Conservation (phyloP, 2,797 vertebrate genomes). For the Enteromius argenteus region DNA sequence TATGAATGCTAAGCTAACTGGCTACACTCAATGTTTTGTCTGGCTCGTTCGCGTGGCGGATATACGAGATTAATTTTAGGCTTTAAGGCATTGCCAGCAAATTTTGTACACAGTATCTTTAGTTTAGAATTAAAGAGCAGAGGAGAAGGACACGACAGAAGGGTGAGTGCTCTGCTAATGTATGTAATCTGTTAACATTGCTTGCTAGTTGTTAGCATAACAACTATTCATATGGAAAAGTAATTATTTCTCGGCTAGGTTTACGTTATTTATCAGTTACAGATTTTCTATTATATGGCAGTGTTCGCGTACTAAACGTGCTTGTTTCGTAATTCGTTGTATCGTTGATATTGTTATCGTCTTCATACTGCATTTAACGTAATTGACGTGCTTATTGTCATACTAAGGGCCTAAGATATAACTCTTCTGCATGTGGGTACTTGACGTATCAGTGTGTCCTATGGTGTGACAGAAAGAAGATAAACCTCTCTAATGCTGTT, state of each 20-base stretch:
- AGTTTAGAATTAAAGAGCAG: background rate
- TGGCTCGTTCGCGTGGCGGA: conserved; percentile 4
- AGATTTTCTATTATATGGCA: background rate
- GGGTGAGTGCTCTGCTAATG: conserved; percentile 18
- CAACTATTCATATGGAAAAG: background rate
- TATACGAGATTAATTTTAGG: background rate
- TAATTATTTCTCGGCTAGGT: background rate
- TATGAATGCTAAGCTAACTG: conserved; percentile 48
- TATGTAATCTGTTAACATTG: conserved; percentile 7
- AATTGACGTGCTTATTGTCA: background rate
- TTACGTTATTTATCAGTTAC: background rate
- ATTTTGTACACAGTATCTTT: background rate
- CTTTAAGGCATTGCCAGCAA: background rate
- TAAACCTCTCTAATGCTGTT: too few species aligned
- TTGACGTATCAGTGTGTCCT: too few species aligned
- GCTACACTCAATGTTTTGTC: background rate
- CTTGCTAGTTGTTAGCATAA: conserved; percentile 11
- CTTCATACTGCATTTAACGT: background rate
- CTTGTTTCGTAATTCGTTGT: background rate
- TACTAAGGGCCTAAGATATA: background rate
- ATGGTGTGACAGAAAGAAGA: too few species aligned
- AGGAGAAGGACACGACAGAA: conserved; percentile 7
- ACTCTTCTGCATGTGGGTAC: background rate
- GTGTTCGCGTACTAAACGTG: background rate
- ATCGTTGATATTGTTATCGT: background rate